Conservation (phyloP, 2,113 vertebrate genomes). For the Rhinoptilus africanus region DNA sequence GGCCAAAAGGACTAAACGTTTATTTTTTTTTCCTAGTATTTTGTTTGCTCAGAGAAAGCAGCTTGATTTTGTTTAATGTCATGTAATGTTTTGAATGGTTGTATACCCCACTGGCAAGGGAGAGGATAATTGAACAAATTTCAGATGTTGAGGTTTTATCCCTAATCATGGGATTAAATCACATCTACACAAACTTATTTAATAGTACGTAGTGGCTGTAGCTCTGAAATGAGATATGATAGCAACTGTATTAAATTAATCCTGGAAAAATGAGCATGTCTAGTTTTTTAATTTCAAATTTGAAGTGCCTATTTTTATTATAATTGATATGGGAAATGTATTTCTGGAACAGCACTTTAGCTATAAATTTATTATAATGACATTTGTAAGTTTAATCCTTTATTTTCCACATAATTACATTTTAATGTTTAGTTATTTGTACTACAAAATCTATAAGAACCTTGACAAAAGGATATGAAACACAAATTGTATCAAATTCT, state of each 20-base stretch:
- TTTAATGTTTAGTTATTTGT: slow-evolving; percentile 38
- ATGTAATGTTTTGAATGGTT: neutral
- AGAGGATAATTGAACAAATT: neutral
- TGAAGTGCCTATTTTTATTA: slow-evolving; percentile 21
- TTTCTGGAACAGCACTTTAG: neutral
- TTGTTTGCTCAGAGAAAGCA: neutral
- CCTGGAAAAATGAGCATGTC: slow-evolving; percentile 7
- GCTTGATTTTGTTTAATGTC: neutral
- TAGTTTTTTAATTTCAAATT: slow-evolving; percentile 37
- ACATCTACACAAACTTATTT: neutral
- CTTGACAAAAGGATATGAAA: slow-evolving; percentile 8
- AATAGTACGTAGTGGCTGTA: neutral
- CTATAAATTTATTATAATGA: slow-evolving; percentile 18
- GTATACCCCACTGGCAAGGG: neutral
- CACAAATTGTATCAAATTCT: neutral
- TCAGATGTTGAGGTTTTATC: neutral
- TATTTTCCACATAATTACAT: slow-evolving; percentile 46
- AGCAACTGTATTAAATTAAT: slow-evolving; percentile 18
- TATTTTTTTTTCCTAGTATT: neutral
- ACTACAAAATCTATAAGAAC: neutral
- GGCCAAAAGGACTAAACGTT: neutral
- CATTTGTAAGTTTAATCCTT: slow-evolving; percentile 1
- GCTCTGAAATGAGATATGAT: slow-evolving; percentile 20
- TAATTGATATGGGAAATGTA: slow-evolving; percentile 4
- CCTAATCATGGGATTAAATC: neutral